phyloP scores from a whole-genome alignment of 2,797 vertebrate species.

The Typhlichthys eigenmanni region DNA sequence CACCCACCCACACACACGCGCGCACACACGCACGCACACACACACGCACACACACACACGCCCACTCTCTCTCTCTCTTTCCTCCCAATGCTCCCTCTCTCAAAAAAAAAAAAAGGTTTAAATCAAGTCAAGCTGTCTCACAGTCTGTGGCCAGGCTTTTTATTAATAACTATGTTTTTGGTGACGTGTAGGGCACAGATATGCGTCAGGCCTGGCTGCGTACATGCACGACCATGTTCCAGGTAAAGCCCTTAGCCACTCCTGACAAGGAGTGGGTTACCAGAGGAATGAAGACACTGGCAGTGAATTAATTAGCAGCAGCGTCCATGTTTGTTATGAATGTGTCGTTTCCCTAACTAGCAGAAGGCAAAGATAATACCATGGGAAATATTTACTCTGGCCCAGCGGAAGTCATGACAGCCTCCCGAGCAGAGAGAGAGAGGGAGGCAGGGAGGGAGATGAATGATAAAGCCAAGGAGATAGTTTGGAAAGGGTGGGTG shows the following conservation, averaged over 20 bases:
- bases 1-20: neutral
- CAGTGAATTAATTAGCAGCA: constrained; percentile 57
- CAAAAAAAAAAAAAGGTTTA: constrained; percentile 17
- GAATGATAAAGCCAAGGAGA: constrained; percentile 51
- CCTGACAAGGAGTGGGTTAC: constrained; percentile 27
- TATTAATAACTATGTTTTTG: constrained; percentile 22
- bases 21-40: neutral
- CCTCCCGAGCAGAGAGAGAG: constrained; percentile 42
- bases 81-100: neutral
- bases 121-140: constrained; percentile 68
- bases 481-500: constrained; percentile 51
- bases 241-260: constrained; percentile 11
- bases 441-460: constrained; percentile 32
- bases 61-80: neutral
- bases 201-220: constrained; percentile 9
- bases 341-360: constrained; percentile 45
- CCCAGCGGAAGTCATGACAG: constrained; percentile 63
- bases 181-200: constrained; percentile 6
- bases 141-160: constrained; percentile 1
- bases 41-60: constrained; percentile 3
- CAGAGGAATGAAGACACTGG: constrained; percentile 21
- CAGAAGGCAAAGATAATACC: constrained; percentile 69
- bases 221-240: constrained; percentile 17
- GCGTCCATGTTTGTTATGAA: constrained; percentile 32
- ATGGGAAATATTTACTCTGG: constrained; percentile 76